Conservation (phyloP, 2,797 vertebrate genomes). For the Pipistrellus kuhlii region DNA sequence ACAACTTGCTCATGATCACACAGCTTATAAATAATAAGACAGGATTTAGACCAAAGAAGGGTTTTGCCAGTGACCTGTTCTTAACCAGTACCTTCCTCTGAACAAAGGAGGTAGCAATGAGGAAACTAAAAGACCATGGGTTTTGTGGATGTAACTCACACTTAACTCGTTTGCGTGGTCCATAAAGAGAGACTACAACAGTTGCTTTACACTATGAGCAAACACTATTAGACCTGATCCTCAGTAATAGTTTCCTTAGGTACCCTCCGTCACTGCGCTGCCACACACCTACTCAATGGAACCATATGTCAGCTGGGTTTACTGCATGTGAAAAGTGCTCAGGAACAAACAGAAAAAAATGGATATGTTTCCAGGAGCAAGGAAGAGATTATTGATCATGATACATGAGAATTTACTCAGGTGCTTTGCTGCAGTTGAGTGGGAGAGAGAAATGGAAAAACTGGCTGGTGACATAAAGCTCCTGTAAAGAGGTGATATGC, state of each 20-base stretch:
- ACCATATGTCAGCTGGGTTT: conserved; percentile 67
- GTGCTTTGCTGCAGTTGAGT: conserved; percentile 26
- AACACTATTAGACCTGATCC: conserved; percentile 6
- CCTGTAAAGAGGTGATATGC: neutral
- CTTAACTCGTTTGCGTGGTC: neutral
- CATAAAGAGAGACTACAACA: neutral
- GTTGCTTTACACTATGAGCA: neutral
- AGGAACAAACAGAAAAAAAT: conserved; percentile 78
- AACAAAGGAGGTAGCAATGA: neutral
- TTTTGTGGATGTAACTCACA: neutral
- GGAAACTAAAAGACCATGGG: neutral
- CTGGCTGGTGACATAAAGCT: conserved; percentile 20
- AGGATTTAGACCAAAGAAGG: neutral
- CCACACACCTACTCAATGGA: conserved; percentile 47
- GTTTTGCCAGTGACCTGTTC: neutral
- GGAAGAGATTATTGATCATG: conserved; percentile 71
- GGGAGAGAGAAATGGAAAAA: conserved; percentile 45
- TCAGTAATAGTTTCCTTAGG: conserved; percentile 8
- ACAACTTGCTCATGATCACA: neutral
- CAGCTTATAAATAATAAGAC: neutral
- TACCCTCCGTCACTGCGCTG: neutral
- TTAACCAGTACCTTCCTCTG: neutral
- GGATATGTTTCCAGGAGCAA: conserved; percentile 62
- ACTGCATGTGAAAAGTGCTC: conserved; percentile 60
- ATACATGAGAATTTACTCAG: conserved; percentile 28